Base-by-base conservation (phyloP, 2,113 vertebrate species). In the Microtus ochrogaster region DNA sequence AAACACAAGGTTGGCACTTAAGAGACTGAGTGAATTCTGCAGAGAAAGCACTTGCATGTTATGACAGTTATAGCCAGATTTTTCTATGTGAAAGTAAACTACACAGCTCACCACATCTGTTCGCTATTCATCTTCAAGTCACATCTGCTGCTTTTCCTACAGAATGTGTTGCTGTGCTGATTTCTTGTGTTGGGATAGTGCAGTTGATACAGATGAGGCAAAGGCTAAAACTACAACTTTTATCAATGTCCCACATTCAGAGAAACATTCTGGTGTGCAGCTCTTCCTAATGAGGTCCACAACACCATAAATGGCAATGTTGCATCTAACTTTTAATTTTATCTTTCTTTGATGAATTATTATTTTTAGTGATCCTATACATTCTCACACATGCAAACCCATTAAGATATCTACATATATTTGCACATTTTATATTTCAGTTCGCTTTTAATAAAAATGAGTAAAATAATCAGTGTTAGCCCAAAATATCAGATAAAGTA, bases 91-190 rank as follows among this genome's bases (percentile, higher is more conserved):
- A 97, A 97, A 96, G 87, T 76, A 94, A 92, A 76, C 68, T 66
- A 14, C 88, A 61, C 73, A 93, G 90, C 76, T 95, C 87, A 82
- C 90, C 90, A 92, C 97, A 96, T 96, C 95, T 97, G 97, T 76
- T 97, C 41, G 47, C 84, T 90, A 89, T 97, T 96, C 92, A 44
- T 97, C 95, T 97, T 97, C 84, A 93, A 95, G 95, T 97, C 90
- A 90, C 90, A 97, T 97, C 58, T 96, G 94, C 95, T 97, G 90
- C 96, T 79, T 94, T 96, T 90, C 74, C 28, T 77, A 72, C 55
- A 81, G 79, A 96, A 91, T 30, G n/a, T 76, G 63, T 88, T 88
- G 39, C 39, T 89, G 28, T 83, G 52, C 12, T 87, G 93, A 94
- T 68, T 49, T 73, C 28, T 24, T 78, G 16, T 7, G 44, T 95